Evolutionary conservation across 2,888 invertebrate genomes (phyloP).

Genomic region (Nymphalis urticae): DNA sequence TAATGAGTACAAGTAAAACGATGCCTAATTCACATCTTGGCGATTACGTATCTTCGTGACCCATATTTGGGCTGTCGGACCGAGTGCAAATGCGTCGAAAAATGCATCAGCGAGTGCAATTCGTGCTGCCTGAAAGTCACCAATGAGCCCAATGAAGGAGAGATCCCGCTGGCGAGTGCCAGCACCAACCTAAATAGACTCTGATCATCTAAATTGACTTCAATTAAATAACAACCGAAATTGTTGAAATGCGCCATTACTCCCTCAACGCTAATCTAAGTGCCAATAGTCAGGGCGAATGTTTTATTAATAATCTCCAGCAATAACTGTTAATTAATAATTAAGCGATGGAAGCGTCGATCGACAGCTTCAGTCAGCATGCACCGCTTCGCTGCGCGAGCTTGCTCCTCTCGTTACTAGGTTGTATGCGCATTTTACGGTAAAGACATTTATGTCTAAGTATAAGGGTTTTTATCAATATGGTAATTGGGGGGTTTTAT

Average conservation of each 20-base stretch:
- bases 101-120: slow-evolving; percentile 80
- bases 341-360: slow-evolving; percentile 67
- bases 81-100: slow-evolving; percentile 69
- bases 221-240: slow-evolving; percentile 83
- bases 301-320: slow-evolving; percentile 78
- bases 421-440: not conserved
- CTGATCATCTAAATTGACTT: slow-evolving; percentile 83
- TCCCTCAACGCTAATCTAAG: slow-evolving; percentile 81
- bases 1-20: not conserved
- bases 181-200: slow-evolving; percentile 82
- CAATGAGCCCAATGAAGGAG: slow-evolving; percentile 82
- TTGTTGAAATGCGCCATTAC: slow-evolving; percentile 82
- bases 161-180: slow-evolving; percentile 80
- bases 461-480: too few relatives aligned
- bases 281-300: slow-evolving; percentile 81
- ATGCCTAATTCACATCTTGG: slow-evolving; percentile 7
- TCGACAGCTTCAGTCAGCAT: slow-evolving; percentile 62
- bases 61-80: slow-evolving; percentile 45
- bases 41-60: slow-evolving; percentile 46
- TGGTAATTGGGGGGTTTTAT: too few relatives aligned
- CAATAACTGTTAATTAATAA: slow-evolving; percentile 79
- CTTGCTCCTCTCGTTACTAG: slow-evolving; percentile 38
- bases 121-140: slow-evolving; percentile 82
- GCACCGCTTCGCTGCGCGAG: slow-evolving; percentile 43
- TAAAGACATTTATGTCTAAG: too few relatives aligned